Evolutionary conservation across 2,113 vertebrate species (phyloP).

Genomic region (Podarcis muralis): DNA sequence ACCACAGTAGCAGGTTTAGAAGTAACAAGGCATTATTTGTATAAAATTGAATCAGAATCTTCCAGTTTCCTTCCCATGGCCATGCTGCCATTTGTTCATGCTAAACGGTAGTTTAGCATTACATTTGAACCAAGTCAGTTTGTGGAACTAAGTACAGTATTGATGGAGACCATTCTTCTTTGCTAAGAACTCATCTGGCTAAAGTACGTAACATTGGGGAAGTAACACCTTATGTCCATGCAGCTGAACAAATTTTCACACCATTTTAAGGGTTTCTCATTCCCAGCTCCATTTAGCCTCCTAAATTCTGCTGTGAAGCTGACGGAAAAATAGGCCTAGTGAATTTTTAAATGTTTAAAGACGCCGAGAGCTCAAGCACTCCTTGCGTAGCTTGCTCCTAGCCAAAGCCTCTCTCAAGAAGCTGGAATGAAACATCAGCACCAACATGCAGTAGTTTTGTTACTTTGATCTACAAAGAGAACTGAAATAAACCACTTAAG

Average conservation of each 20-base stretch:
- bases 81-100: too few species aligned
- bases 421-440: neutral
- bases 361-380: neutral
- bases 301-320: neutral
- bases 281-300: neutral
- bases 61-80: neutral
- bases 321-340: neutral
- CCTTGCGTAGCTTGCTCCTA: neutral
- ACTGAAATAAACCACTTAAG: neutral
- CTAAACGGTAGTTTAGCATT: too few species aligned
- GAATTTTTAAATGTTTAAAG: neutral
- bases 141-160: too few species aligned
- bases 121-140: too few species aligned
- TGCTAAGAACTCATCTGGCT: too few species aligned
- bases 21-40: neutral
- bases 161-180: too few species aligned
- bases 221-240: too few species aligned
- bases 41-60: neutral
- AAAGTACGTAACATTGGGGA: neutral
- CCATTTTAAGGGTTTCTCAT: neutral
- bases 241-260: neutral
- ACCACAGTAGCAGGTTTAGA: too few species aligned
- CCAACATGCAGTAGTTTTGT: neutral
- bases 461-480: neutral
- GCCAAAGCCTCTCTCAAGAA: neutral